These are phyloP conservation scores for Ctenomys sociabilis DNA, from an alignment of 2,113 vertebrate species.

Conservation along the genomic window DNA sequence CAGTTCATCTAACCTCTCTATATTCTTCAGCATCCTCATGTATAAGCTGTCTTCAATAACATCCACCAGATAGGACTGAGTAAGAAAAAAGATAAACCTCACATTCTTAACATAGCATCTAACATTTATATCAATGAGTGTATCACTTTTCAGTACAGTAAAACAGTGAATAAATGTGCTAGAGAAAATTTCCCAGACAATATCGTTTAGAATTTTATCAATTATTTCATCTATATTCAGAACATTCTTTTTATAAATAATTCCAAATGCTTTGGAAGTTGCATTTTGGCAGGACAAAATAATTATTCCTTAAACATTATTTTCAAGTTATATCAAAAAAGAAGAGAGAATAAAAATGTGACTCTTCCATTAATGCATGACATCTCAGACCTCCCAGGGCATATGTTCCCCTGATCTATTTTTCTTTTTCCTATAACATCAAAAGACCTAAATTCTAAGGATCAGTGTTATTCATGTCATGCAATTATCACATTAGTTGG, in stretches of 20 bases:
- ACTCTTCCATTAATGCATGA: conserved; percentile 38
- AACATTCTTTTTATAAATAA: conserved; percentile 9
- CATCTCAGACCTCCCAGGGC: neutral
- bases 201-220: conserved; percentile 3
- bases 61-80: neutral
- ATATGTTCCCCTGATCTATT: neutral
- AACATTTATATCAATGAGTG: conserved; percentile 15
- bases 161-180: conserved; percentile 22
- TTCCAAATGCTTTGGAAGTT: neutral
- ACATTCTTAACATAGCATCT: conserved; percentile 8
- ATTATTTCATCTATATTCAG: conserved; percentile 7
- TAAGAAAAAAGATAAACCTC: neutral
- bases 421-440: conserved; percentile 24
- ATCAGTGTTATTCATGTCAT: neutral
- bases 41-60: conserved; percentile 33
- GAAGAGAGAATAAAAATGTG: neutral
- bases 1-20: conserved; percentile 38
- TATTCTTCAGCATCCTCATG: neutral
- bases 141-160: neutral
- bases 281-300: conserved; percentile 10
- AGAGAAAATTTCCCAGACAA: neutral
- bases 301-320: conserved; percentile 29
- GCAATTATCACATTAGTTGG: neutral
- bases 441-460: neutral
- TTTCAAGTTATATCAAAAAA: neutral